phyloP scores from a whole-genome alignment of 2,888 invertebrate species.

The Tiliacea citrago region DNA sequence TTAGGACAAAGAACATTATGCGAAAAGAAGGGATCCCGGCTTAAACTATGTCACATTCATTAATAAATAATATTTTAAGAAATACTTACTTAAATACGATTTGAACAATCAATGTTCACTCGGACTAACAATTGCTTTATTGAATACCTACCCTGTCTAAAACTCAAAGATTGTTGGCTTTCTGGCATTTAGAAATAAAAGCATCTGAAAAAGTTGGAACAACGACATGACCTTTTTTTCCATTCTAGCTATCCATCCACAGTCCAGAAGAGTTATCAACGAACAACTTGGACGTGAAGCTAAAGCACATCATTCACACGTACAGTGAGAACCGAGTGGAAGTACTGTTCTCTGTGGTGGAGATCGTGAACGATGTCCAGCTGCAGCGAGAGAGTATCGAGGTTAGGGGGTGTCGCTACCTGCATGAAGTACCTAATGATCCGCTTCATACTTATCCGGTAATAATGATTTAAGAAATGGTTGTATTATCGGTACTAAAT shows the following conservation, averaged over 20 bases:
- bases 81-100: too few relatives aligned
- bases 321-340: constrained; percentile 64
- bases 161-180: not conserved
- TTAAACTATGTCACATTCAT: not conserved
- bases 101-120: too few relatives aligned
- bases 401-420: constrained; percentile 91
- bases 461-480: constrained; percentile 21
- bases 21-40: too few relatives aligned
- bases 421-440: constrained; percentile 85
- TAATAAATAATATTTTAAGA: too few relatives aligned
- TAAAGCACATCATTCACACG: constrained; percentile 70
- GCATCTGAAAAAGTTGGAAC: not conserved
- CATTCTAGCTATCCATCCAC: constrained; percentile 77
- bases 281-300: constrained; percentile 72
- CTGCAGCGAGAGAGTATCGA: constrained; percentile 81
- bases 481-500: not conserved
- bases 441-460: constrained; percentile 77
- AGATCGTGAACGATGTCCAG: constrained; percentile 82
- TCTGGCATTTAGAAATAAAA: too few relatives aligned
- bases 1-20: too few relatives aligned
- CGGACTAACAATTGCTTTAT: too few relatives aligned
- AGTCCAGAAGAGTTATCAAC: constrained; percentile 81
- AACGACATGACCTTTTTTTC: not conserved
- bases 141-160: not conserved
- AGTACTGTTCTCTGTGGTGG: constrained; percentile 79